A percentile compares a stretch with the other conserved stretches of the same genome.
Conservation (phyloP, 2,888 invertebrate genomes). For the Xylophagus ater region DNA sequence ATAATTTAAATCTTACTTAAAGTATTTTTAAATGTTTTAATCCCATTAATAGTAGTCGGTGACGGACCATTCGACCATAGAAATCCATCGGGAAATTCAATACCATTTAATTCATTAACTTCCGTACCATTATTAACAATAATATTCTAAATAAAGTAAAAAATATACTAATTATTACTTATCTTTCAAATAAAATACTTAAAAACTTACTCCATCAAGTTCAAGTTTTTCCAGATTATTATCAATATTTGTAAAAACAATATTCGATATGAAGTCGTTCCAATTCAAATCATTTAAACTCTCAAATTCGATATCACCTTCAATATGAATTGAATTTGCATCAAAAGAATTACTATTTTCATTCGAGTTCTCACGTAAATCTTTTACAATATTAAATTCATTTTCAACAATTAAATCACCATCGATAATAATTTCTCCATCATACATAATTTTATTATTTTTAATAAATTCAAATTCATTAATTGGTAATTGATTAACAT, state of each 20-base stretch:
- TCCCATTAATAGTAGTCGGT: constrained; percentile 35
- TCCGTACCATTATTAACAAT: constrained; percentile 29
- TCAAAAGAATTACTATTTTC: not conserved
- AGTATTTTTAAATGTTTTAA: constrained; percentile 40
- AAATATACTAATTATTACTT: no score
- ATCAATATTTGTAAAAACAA: constrained; percentile 40
- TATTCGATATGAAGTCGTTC: constrained; percentile 33
- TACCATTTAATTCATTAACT: constrained; percentile 38
- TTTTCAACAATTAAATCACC: constrained; percentile 21
- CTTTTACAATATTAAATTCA: constrained; percentile 4
- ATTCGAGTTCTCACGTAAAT: not conserved
- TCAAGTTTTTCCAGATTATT: constrained; percentile 34
- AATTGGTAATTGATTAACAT: constrained; percentile 26
- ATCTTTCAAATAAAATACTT: no score
- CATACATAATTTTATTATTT: constrained; percentile 24
- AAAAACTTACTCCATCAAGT: constrained; percentile 41
- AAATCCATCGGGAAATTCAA: constrained; percentile 45
- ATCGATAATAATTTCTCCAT: constrained; percentile 26
- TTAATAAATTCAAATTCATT: constrained; percentile 25
- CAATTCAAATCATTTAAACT: constrained; percentile 42
- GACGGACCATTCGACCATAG: constrained; percentile 32
- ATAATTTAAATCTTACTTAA: constrained; percentile 28
- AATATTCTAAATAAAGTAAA: constrained; percentile 33
- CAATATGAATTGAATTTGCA: constrained; percentile 17
- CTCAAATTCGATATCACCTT: constrained; percentile 28